A percentile compares a stretch with the other conserved stretches of the same genome.
Conservation (phyloP, 2,797 vertebrate genomes). For the Psittacula derbiana region DNA sequence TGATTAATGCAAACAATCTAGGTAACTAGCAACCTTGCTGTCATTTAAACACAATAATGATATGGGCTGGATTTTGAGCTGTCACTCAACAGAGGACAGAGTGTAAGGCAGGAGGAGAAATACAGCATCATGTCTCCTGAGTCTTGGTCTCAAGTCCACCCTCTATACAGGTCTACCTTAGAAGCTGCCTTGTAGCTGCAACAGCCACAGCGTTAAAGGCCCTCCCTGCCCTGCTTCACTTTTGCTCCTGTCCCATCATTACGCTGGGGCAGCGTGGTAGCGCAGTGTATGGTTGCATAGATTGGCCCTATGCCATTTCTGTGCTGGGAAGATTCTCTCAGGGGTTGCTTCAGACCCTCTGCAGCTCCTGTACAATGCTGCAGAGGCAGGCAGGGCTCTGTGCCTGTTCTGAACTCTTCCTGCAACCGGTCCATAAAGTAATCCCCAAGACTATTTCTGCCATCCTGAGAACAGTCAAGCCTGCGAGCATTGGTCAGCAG, state of each 20-base stretch:
- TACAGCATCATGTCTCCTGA: background rate
- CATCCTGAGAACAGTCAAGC: constrained; percentile 68
- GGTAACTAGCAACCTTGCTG: background rate
- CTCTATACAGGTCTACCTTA: background rate
- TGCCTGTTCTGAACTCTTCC: constrained; percentile 63
- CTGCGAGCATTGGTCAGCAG: constrained; percentile 75
- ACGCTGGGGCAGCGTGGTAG: background rate
- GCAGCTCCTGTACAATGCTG: constrained; percentile 24
- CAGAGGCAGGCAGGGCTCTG: constrained; percentile 10
- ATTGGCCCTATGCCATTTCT: constrained; percentile 46
- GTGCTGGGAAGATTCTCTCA: constrained; percentile 19
- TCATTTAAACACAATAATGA: background rate
- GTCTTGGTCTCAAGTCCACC: background rate
- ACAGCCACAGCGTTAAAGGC: background rate
- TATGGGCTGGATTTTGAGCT: background rate
- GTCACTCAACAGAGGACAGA: background rate
- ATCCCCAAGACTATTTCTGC: constrained; percentile 74
- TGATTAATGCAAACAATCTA: background rate
- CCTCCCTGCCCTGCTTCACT: constrained; percentile 28
- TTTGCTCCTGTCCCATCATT: constrained; percentile 1
- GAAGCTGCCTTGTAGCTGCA: background rate
- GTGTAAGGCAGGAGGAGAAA: background rate
- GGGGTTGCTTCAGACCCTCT: background rate
- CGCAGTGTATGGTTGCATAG: constrained; percentile 35
- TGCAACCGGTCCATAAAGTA: constrained; percentile 78